Base-by-base conservation (phyloP, 2,888 invertebrate genomes). In the Idaea straminata region DNA sequence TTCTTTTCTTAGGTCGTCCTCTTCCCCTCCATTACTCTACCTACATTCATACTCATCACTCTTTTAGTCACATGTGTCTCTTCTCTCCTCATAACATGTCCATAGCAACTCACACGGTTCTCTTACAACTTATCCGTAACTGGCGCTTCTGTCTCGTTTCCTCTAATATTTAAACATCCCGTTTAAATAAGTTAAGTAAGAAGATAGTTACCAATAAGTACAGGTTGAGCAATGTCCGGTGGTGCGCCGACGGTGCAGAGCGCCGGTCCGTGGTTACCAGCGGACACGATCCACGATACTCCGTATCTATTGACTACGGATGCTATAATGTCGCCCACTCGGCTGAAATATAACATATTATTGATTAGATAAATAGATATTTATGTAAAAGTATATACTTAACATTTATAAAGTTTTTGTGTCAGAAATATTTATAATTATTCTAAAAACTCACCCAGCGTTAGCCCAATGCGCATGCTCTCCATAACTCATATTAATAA, bases 401-500 rank as follows among this genome's bases (percentile, higher is more conserved):
- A 60, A 63, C 13, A 57, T 5, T 36, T 47, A 61, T 35, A 62
- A 57, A 64, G 25, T 25, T 25, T 25, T 25, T 25, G 25, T 25
- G 25, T 2, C 2, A 25, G 25, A 25, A 25, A 25, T 61, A n/a
- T 35, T 57, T 13, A 65, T 61, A 61, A 59, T 35, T 47, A 64
- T 66, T 36, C n/a, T 5, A 36, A 59, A 57, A 16, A 76, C 94
- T 93, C 91, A 97, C 97, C 99, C 99, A 6, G 96, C 91, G 85
- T 97, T 96, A 3, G 97, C 95, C 96, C 98, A 98, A 85, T 98
- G 97, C 0, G 98, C 95, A 78, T 97, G 97, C 88, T 99, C 99
- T 0, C 99, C 99, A 78, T 99, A 99, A 82, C 99, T 99, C 97
- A 98, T 99, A 86, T 99, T 99, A 74, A 99, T 97, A 0, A 99